Evolutionary conservation across 2,888 invertebrate species (phyloP), one percentile per base, ranked within the genome.

Genomic region (Melipona bicolor): DNA sequence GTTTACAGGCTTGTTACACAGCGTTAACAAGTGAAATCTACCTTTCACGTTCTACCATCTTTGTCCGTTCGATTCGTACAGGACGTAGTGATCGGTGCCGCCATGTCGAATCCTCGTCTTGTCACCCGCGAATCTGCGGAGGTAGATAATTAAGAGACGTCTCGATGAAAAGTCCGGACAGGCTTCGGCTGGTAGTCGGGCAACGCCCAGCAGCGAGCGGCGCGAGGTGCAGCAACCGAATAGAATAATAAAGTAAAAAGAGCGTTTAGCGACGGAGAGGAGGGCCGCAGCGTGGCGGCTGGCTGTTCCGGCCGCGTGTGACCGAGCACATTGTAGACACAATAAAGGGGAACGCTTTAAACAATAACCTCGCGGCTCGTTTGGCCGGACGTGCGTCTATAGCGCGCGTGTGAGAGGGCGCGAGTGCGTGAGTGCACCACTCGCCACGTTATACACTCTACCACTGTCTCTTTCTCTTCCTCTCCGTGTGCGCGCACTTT

Each of bases 301-400:
- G 84, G 74, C 70, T 80, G 90, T 89, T 87, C 87, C 90, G 90
- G 90, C 91, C 88, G 91, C 91, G 91, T 90, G 90, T 87, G 91
- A 91, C 91, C 91, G 91, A 89, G 88, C 88, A 91, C 90, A 91
- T 89, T 90, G 91, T 91, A 91, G 91, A 92, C 91, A 90, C 90
- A 91, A 92, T 92, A 92, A 91, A 92, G 90, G 91, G 90, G 90
- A 92, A 91, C 89, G 91, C 91, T 92, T 89, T 89, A 92, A 92
- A 92, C 91, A 92, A 92, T 91, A 91, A 92, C 90, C 90, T 90
- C 87, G 90, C 89, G 87, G 87, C 82, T 88, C 91, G 90, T 86
- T 89, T 87, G 88, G 90, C 92, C 92, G 92, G 92, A 92, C 92
- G 92, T 89, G 89, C 89, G 87, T 87, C 79, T 84, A 79, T 85